A percentile compares a stretch with the other conserved stretches of the same genome.
These are phyloP conservation scores for Anhinga anhinga DNA, from an alignment of 2,113 vertebrate genomes.

Conservation along the genomic window DNA sequence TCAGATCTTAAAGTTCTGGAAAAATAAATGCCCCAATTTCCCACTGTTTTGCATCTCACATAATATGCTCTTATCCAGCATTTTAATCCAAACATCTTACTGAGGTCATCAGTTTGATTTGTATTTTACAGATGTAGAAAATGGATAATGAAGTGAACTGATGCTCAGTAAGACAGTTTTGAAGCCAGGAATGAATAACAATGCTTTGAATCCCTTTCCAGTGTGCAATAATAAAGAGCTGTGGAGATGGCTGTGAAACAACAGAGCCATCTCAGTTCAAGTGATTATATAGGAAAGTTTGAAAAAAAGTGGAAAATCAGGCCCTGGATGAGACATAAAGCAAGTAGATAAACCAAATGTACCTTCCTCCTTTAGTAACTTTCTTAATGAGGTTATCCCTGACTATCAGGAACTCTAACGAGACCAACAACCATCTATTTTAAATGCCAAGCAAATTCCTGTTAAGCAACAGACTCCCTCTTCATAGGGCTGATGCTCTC, in stretches of 20 bases:
- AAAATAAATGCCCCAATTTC: background rate
- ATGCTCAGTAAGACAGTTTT: background rate
- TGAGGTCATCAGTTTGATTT: background rate
- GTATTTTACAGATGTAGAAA: background rate
- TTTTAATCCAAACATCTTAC: background rate
- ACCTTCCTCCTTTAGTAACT: slow-evolving; percentile 29
- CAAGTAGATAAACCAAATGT: slow-evolving; percentile 7
- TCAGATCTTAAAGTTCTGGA: background rate
- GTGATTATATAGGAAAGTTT: background rate
- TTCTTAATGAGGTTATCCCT: slow-evolving; percentile 8
- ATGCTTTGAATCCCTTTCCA: background rate
- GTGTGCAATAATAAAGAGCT: background rate
- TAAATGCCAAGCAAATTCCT: background rate
- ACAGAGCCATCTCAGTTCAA: background rate
- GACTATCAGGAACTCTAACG: slow-evolving; percentile 33
- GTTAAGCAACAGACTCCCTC: slow-evolving; percentile 3
- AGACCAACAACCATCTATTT: slow-evolving; percentile 19
- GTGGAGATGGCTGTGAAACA: background rate
- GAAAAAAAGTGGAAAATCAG: slow-evolving; percentile 5
- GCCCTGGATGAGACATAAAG: background rate
- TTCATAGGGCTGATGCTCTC: background rate
- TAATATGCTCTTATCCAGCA: background rate
- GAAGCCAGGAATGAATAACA: background rate
- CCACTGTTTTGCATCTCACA: background rate
- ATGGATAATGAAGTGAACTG: background rate